phyloP scores from a whole-genome alignment of 2,797 vertebrate genomes.

The Rhinoraja longicauda region DNA sequence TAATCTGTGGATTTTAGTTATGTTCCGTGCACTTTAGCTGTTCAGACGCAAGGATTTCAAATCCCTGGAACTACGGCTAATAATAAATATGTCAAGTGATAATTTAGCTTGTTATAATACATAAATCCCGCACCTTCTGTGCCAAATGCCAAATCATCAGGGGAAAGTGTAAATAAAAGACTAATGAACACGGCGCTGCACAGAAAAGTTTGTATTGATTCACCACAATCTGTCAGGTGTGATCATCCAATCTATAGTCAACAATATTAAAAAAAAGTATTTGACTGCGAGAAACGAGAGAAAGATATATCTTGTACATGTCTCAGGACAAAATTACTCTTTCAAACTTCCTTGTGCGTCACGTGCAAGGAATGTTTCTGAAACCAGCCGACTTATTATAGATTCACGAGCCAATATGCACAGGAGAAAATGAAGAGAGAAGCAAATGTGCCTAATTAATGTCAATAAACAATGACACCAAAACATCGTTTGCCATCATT shows the following conservation, averaged over 20 bases:
- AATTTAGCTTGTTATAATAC: conserved; percentile 38
- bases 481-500: neutral
- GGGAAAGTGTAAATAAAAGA: conserved; percentile 31
- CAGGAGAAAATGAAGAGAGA: too few species aligned
- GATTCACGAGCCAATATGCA: neutral
- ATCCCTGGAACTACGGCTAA: conserved; percentile 28
- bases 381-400: neutral
- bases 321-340: neutral
- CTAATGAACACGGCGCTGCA: too few species aligned
- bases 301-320: neutral
- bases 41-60: neutral
- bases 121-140: conserved; percentile 41
- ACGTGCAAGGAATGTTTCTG: neutral
- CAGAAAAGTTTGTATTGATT: conserved; percentile 27
- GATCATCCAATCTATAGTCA: conserved; percentile 11
- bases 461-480: neutral
- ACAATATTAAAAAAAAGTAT: neutral
- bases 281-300: neutral
- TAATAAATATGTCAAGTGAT: conserved; percentile 42
- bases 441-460: neutral
- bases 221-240: conserved; percentile 16
- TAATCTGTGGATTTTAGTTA: neutral
- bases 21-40: neutral
- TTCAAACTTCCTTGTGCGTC: neutral
- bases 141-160: conserved; percentile 40